These are phyloP conservation scores for Chalcis sispes DNA, from an alignment of 2,888 invertebrate species.

Conservation along the genomic window DNA sequence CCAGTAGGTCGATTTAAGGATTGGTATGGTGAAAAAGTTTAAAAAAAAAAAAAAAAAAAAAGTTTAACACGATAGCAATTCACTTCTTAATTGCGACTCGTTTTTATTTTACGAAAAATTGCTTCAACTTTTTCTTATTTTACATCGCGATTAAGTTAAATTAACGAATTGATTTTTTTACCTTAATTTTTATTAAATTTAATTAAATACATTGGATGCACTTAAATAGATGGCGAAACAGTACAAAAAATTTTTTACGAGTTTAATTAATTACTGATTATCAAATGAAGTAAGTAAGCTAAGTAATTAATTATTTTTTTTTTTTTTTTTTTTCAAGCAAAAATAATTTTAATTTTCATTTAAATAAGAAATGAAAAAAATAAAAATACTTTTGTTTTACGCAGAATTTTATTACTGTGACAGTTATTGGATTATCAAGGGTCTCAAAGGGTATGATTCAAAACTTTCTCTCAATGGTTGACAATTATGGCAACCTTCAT, in stretches of 20 bases:
- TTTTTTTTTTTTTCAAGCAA: background rate
- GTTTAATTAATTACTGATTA: background rate
- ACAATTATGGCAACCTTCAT: slow-evolving; percentile 87
- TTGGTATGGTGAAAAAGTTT: slow-evolving; percentile 54
- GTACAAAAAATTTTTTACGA: no score
- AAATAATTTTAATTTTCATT: background rate
- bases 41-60: no score
- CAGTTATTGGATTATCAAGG: slow-evolving; percentile 90
- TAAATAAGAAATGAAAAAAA: no score
- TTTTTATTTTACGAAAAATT: no score
- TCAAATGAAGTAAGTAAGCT: background rate
- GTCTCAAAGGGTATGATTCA: slow-evolving; percentile 91
- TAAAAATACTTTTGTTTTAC: slow-evolving; percentile 53
- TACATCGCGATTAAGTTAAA: no score
- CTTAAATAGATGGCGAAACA: no score
- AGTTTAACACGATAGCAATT: no score
- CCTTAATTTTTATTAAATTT: no score
- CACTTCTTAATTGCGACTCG: no score
- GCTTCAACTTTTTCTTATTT: no score
- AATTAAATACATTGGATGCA: no score
- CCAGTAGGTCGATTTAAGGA: slow-evolving; percentile 91
- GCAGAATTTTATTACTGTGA: slow-evolving; percentile 96
- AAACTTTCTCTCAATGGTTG: slow-evolving; percentile 89
- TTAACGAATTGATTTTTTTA: no score
- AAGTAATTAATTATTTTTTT: background rate